Percentiles rank a stretch among this genome's conserved stretches.
These are phyloP conservation scores for Lepidurus couesii DNA, from an alignment of 1,140 invertebrate genomes.

Conservation along the genomic window DNA sequence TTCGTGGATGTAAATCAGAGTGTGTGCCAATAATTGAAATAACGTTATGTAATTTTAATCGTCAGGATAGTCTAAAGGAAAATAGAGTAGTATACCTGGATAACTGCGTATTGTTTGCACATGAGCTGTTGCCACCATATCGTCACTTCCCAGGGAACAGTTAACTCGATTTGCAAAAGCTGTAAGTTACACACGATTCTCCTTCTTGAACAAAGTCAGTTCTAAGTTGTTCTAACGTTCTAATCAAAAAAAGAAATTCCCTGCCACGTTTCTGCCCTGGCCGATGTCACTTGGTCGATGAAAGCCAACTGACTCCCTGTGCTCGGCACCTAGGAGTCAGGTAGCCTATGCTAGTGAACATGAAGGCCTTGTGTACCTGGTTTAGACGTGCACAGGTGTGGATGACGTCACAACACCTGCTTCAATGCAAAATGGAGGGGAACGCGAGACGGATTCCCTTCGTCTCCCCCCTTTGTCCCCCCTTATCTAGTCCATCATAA, in stretches of 20 bases:
- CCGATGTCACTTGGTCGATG: conserved; percentile 13
- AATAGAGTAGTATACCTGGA: no score
- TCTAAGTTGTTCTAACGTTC: no score
- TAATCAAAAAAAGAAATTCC: not conserved
- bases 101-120: no score
- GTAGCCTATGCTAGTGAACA: conserved; percentile 5
- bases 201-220: no score
- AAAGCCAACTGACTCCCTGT: conserved; percentile 21
- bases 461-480: not conserved
- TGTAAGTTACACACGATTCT: no score
- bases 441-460: not conserved
- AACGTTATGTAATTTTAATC: no score
- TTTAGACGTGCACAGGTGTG: conserved; percentile 17
- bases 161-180: no score
- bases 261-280: not conserved
- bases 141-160: no score
- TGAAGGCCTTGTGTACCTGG: conserved; percentile 17
- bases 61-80: no score
- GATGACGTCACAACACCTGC: conserved; percentile 20
- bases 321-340: not conserved
- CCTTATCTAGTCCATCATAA: not conserved
- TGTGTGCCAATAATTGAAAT: no score
- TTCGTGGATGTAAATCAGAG: no score
- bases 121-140: no score
- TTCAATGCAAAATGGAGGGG: not conserved